Conservation (phyloP, 2,797 vertebrate genomes). For the Ispidina lecontei region DNA sequence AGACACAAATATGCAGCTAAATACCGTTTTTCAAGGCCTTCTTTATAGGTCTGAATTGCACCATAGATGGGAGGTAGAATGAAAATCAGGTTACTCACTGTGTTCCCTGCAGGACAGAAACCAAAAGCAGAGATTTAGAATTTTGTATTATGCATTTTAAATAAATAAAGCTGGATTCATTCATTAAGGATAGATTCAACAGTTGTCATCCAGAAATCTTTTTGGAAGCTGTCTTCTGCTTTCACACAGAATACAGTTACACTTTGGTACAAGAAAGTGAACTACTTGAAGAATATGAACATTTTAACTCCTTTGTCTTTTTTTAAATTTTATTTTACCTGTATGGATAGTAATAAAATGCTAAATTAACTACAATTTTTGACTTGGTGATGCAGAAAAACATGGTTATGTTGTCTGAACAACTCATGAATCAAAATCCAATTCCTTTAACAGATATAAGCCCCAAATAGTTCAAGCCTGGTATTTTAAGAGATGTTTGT, state of each 20-base stretch:
- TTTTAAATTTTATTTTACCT: not conserved
- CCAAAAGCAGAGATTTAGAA: constrained; percentile 42
- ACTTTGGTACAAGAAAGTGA: not conserved
- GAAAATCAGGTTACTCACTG: constrained; percentile 99
- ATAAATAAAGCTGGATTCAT: not conserved
- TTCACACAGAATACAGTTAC: not conserved
- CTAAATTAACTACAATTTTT: not conserved
- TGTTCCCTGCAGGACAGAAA: constrained; percentile 90
- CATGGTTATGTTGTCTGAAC: not conserved
- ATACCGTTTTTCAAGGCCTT: constrained; percentile 94
- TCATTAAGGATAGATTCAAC: not conserved
- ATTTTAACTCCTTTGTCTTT: not conserved
- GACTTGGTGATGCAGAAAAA: not conserved
- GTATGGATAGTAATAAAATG: not conserved
- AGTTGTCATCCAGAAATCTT: not conserved
- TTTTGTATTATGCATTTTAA: not conserved
- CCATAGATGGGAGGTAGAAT: constrained; percentile 96
- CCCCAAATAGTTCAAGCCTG: not conserved
- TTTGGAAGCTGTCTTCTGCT: not conserved
- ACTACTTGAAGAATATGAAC: not conserved
- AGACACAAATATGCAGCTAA: constrained; percentile 92
- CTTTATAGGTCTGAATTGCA: constrained; percentile 88
- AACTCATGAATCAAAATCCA: not conserved
- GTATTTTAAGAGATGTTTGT: not conserved
- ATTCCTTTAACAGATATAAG: not conserved